A percentile compares a stretch with the other conserved stretches of the same genome.
Evolutionary conservation across 2,797 vertebrate species (phyloP).

Genomic region (Melanotaenia parkinsoni): DNA sequence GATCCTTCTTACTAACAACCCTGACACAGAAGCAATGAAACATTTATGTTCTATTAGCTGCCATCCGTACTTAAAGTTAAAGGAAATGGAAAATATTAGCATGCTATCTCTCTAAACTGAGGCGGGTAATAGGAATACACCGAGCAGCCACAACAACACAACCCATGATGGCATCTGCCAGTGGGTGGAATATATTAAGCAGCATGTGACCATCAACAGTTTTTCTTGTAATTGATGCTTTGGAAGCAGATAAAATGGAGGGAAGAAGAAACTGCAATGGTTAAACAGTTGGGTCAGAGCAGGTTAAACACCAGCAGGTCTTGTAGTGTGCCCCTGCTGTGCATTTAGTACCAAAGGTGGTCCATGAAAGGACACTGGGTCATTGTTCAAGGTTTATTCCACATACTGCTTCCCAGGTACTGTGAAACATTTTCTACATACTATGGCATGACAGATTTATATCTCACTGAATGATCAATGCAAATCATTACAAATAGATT

Average conservation of each 20-base stretch:
- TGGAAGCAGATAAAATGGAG: background rate
- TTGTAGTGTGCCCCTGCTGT: background rate
- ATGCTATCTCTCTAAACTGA: background rate
- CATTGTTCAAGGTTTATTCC: background rate
- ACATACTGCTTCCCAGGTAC: background rate
- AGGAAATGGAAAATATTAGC: too few species aligned
- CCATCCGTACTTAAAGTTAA: too few species aligned
- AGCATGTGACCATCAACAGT: background rate
- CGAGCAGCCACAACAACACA: background rate
- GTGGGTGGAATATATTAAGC: too few species aligned
- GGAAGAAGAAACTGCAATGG: background rate
- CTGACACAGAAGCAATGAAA: too few species aligned
- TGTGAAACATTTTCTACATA: background rate
- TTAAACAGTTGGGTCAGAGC: background rate
- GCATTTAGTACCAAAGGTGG: background rate
- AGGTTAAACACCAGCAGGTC: background rate
- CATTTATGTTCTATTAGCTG: too few species aligned
- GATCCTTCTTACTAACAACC: too few species aligned
- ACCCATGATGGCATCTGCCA: background rate
- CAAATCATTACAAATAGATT: background rate
- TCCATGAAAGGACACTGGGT: background rate
- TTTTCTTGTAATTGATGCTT: background rate
- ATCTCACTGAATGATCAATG: background rate
- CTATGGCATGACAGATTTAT: background rate
- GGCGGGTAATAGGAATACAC: background rate